Percentiles rank a stretch among this genome's conserved stretches.
phyloP scores from a whole-genome alignment of 2,797 vertebrate species.

The Falco concolor region DNA sequence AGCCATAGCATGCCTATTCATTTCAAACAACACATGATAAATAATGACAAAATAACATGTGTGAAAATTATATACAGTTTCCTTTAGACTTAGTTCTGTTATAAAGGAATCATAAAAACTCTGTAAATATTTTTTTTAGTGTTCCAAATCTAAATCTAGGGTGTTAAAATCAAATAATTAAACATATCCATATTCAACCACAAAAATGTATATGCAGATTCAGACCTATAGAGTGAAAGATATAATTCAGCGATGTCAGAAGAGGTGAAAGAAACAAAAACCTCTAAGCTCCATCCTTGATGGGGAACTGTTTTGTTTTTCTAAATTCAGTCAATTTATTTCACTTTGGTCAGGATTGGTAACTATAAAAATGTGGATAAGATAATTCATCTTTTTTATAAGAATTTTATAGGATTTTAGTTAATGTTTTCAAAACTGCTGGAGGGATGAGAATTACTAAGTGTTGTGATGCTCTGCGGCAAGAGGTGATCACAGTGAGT shows the following conservation, averaged over 20 bases:
- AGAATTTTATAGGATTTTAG: neutral
- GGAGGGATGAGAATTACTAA: neutral
- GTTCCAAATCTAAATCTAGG: neutral
- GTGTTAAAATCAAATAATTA: neutral
- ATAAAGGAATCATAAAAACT: neutral
- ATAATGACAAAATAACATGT: neutral
- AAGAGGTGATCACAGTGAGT: neutral
- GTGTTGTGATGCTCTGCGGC: accelerated
- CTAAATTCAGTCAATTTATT: neutral
- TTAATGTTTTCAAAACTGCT: neutral
- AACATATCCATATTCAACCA: neutral
- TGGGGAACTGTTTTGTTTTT: neutral
- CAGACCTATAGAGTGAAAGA: neutral
- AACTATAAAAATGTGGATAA: neutral
- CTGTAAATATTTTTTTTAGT: neutral
- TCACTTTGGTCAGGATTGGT: neutral
- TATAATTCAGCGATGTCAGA: neutral
- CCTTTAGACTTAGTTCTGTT: neutral
- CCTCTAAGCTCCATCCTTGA: neutral
- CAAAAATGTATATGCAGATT: neutral
- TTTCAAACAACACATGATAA: neutral
- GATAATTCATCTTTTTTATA: neutral
- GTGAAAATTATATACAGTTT: neutral
- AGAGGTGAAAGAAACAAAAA: neutral
- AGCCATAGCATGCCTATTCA: neutral